Evolutionary conservation across 2,113 vertebrate species (phyloP).

Genomic region (Engystomops pustulosus): DNA sequence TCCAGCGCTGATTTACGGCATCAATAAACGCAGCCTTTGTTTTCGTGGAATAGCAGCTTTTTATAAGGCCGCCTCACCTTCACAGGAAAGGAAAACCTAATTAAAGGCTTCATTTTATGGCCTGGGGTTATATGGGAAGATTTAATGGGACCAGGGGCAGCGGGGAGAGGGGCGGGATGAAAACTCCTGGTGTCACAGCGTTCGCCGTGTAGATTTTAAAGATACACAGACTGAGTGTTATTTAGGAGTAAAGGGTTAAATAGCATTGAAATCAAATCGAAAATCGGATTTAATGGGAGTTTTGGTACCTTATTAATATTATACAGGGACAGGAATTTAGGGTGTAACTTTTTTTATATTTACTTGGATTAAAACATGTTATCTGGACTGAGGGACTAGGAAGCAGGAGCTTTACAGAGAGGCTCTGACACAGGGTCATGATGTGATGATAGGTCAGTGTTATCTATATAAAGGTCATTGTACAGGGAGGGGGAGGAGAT

Average conservation of each 20-base stretch:
- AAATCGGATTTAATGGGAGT: neutral
- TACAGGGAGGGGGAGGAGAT: too few relatives aligned
- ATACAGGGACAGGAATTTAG: too few relatives aligned
- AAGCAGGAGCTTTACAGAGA: too few relatives aligned
- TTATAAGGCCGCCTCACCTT: conserved; percentile 58
- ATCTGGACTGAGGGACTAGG: too few relatives aligned
- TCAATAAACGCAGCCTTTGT: conserved; percentile 58
- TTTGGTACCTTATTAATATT: too few relatives aligned
- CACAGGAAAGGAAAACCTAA: conserved; percentile 57
- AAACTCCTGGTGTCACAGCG: neutral
- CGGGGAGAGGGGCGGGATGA: neutral
- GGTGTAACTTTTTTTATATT: too few relatives aligned
- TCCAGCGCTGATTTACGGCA: conserved; percentile 56
- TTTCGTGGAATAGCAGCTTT: conserved; percentile 51
- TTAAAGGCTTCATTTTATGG: conserved; percentile 59
- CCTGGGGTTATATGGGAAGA: conserved; percentile 9
- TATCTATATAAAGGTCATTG: too few relatives aligned
- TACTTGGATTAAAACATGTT: too few relatives aligned
- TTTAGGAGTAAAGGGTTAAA: neutral
- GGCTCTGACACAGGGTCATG: too few relatives aligned
- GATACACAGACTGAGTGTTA: neutral
- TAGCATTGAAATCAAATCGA: neutral
- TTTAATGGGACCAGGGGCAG: conserved; percentile 26
- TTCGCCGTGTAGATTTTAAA: too few relatives aligned
- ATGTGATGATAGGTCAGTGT: too few relatives aligned